Evolutionary conservation across 2,113 vertebrate species (phyloP).

Genomic region (Gulo gulo): DNA sequence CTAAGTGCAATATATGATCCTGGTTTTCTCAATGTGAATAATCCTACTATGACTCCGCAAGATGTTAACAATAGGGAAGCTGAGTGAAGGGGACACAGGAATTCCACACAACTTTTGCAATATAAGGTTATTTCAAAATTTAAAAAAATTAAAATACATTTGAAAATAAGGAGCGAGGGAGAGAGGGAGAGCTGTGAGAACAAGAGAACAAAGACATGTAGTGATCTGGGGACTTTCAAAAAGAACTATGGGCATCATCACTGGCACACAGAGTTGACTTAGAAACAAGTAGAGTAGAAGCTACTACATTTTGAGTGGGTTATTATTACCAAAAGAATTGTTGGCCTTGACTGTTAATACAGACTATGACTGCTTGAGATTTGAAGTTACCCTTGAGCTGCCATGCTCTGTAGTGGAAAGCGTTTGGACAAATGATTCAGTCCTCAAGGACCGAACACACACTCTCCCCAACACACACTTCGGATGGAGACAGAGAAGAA

Average conservation of each 20-base stretch:
- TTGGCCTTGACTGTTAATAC: not conserved
- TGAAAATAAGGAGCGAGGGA: not conserved
- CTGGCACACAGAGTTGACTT: not conserved
- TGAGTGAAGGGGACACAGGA: not conserved
- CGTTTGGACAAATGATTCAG: not conserved
- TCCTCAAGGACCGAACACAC: not conserved
- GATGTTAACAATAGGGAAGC: too few species aligned
- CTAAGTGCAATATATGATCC: not conserved
- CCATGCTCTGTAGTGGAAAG: not conserved
- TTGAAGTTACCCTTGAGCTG: not conserved
- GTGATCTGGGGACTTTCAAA: not conserved
- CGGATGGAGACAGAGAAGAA: not conserved
- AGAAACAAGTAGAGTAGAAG: not conserved
- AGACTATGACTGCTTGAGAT: not conserved
- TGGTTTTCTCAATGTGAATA: not conserved
- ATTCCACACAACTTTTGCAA: not conserved
- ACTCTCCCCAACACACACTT: not conserved
- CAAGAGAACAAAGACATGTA: not conserved
- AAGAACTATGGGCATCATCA: not conserved
- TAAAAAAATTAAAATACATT: not conserved
- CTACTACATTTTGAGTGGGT: not conserved
- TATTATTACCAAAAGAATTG: not conserved
- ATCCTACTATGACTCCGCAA: accelerated
- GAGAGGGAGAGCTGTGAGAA: not conserved
- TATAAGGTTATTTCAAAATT: not conserved